phyloP scores from a whole-genome alignment of 2,888 invertebrate genomes.

The Megalurothrips usitatus region DNA sequence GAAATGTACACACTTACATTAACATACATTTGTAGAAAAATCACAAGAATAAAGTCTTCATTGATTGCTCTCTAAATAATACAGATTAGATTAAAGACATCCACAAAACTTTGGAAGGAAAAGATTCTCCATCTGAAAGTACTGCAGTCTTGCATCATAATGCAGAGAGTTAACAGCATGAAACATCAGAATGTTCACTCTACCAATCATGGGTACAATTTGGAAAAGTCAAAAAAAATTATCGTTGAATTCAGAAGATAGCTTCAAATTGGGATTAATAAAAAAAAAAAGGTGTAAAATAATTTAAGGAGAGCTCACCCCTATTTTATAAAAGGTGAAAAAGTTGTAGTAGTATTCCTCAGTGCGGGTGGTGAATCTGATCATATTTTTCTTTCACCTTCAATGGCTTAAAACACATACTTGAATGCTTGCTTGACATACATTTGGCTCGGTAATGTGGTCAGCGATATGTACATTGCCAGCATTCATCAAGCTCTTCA shows the following conservation, averaged over 20 bases:
- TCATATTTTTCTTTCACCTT: no score
- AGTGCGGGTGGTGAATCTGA: no score
- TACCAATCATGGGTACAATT: background rate
- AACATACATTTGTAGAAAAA: conserved; percentile 21
- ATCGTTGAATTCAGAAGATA: no score
- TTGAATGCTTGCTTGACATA: background rate
- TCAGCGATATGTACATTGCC: background rate
- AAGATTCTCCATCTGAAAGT: background rate
- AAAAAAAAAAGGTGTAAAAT: no score
- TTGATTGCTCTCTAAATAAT: conserved; percentile 8
- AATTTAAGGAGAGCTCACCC: no score
- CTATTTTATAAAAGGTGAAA: no score
- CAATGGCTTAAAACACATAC: no score
- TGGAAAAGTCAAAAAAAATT: background rate
- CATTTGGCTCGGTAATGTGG: conserved; percentile 4
- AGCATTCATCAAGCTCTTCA: background rate
- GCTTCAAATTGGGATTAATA: no score
- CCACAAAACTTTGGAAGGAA: background rate
- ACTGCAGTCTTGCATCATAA: background rate
- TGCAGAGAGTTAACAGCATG: background rate
- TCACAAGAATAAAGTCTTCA: conserved; percentile 25
- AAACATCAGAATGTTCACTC: background rate
- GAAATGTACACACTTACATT: background rate
- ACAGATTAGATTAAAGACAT: conserved; percentile 12
- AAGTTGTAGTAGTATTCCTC: no score